Evolutionary conservation across 2,888 invertebrate species (phyloP).

Genomic region (Belgica antarctica): DNA sequence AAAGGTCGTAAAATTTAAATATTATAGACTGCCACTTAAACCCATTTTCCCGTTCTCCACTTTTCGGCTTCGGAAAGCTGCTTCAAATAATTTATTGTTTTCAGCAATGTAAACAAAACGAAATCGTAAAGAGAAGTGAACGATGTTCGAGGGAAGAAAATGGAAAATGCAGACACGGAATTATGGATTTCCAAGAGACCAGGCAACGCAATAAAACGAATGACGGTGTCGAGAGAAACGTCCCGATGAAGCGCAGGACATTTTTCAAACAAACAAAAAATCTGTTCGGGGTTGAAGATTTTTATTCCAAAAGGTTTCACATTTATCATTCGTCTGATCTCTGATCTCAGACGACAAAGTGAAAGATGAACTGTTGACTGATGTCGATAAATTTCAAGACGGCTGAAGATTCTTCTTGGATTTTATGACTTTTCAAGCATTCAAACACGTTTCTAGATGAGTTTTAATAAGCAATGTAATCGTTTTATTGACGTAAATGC

Average conservation of each 20-base stretch:
- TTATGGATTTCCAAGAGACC: neutral
- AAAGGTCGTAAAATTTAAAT: neutral
- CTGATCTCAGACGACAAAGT: neutral
- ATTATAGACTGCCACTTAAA: slow-evolving; percentile 27
- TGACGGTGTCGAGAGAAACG: slow-evolving; percentile 36
- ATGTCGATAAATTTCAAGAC: neutral
- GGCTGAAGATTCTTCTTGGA: too few relatives aligned
- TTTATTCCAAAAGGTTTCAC: slow-evolving; percentile 2
- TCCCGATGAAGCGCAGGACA: slow-evolving; percentile 21
- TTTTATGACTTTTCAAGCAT: too few relatives aligned
- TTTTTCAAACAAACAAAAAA: slow-evolving; percentile 1
- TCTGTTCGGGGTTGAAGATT: neutral
- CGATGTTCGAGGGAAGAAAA: neutral
- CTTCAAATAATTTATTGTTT: slow-evolving; percentile 2
- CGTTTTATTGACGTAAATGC: neutral
- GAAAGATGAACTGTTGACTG: slow-evolving; percentile 26
- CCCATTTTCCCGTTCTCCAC: slow-evolving; percentile 15
- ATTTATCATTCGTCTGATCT: slow-evolving; percentile 26
- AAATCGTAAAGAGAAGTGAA: neutral
- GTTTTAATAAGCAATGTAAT: neutral
- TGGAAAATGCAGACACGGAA: slow-evolving; percentile 4
- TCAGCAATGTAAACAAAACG: neutral
- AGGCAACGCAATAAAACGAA: slow-evolving; percentile 26
- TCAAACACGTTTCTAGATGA: too few relatives aligned
- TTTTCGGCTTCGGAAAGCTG: neutral